Evolutionary conservation across 2,888 invertebrate genomes (phyloP).

Genomic region (Monopis laevigella): DNA sequence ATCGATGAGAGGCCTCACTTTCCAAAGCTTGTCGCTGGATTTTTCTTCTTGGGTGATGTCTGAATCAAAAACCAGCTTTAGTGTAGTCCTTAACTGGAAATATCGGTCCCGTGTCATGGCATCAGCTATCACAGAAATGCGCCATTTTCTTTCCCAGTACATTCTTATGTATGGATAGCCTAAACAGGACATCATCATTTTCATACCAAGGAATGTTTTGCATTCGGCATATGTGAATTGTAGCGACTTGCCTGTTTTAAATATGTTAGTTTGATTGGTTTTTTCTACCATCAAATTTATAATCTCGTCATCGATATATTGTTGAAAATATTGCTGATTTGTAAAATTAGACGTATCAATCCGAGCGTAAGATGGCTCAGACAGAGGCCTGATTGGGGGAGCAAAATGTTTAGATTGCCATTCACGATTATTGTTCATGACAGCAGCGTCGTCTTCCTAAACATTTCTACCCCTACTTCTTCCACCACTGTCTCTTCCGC

Average conservation of each 20-base stretch:
- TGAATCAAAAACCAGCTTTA: conserved; percentile 5
- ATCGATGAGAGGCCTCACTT: conserved; percentile 20
- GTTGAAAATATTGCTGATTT: conserved; percentile 17
- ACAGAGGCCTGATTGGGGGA: no score
- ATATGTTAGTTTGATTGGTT: conserved; percentile 19
- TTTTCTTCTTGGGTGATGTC: not conserved
- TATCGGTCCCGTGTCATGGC: conserved; percentile 15
- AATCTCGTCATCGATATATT: conserved; percentile 18
- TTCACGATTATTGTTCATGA: no score
- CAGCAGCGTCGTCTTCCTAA: no score
- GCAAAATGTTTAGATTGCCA: no score
- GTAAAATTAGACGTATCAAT: no score
- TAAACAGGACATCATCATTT: conserved; percentile 15
- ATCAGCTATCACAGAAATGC: conserved; percentile 5
- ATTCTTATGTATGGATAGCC: conserved; percentile 16
- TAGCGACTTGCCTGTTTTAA: conserved; percentile 17
- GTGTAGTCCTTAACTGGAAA: conserved; percentile 8
- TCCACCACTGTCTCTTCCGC: no score
- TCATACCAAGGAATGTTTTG: conserved; percentile 13
- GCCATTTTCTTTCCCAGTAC: conserved; percentile 16
- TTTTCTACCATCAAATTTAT: conserved; percentile 18
- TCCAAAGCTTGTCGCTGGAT: conserved; percentile 17
- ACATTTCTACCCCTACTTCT: no score
- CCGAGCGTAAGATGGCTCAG: no score
- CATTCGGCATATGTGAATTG: conserved; percentile 16